phyloP scores from a whole-genome alignment of 1,140 invertebrate species.

The Pseudoatta argentina region DNA sequence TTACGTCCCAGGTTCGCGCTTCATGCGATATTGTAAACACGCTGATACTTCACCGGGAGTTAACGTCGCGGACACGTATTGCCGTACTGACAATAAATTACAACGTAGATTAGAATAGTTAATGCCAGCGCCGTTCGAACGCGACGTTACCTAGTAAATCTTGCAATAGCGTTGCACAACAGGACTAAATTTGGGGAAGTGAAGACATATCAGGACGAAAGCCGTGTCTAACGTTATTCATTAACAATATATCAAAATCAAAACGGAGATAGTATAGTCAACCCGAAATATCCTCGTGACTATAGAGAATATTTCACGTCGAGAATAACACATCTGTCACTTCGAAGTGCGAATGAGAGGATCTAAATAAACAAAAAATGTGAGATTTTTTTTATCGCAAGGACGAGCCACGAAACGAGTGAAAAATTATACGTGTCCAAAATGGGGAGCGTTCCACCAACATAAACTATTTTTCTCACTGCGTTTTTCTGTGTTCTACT shows the following conservation, averaged over 20 bases:
- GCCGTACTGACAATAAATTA: constrained; percentile 49
- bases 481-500: background rate
- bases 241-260: constrained; percentile 42
- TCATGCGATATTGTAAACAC: constrained; percentile 61
- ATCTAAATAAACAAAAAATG: constrained; percentile 20
- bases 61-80: constrained; percentile 54
- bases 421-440: constrained; percentile 39
- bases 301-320: constrained; percentile 30
- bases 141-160: constrained; percentile 47
- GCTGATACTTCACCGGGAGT: constrained; percentile 55
- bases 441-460: background rate
- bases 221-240: background rate
- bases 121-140: constrained; percentile 45
- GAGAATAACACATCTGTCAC: constrained; percentile 22
- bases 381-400: background rate
- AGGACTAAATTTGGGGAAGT: background rate
- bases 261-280: background rate
- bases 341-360: constrained; percentile 12
- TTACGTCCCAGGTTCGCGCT: constrained; percentile 28
- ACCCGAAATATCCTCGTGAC: background rate
- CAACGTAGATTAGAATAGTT: constrained; percentile 59
- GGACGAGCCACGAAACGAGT: background rate
- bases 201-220: background rate
- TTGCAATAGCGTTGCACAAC: constrained; percentile 3
- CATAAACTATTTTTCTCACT: constrained; percentile 37